A percentile compares a stretch with the other conserved stretches of the same genome.
Evolutionary conservation across 2,113 vertebrate genomes (phyloP).

Genomic region (Leucopsar rothschildi): DNA sequence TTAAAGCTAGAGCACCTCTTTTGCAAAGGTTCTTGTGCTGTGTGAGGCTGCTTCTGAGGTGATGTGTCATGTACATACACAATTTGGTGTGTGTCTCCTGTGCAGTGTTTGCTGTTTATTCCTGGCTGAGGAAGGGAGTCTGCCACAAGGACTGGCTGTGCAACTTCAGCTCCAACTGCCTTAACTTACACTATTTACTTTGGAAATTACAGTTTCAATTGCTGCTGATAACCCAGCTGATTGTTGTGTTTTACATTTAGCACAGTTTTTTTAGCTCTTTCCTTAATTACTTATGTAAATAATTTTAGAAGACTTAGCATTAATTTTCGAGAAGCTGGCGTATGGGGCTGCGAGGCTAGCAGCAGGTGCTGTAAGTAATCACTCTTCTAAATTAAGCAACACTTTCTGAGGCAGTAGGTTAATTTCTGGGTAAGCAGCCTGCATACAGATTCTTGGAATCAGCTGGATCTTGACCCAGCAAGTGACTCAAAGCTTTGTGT

Average conservation of each 20-base stretch:
- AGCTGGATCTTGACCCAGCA: neutral
- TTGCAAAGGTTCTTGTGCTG: neutral
- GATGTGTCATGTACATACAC: fast-evolving
- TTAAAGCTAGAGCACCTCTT: neutral
- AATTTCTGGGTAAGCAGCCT: conserved; percentile 24
- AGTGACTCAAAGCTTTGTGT: neutral
- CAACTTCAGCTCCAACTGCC: neutral
- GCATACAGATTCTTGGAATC: neutral
- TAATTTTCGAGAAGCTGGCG: neutral
- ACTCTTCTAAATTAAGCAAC: conserved; percentile 45
- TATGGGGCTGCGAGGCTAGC: neutral
- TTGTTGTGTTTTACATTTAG: neutral
- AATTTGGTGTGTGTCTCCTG: neutral
- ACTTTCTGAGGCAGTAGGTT: conserved; percentile 42
- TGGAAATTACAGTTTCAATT: conserved; percentile 7
- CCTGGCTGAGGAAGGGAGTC: neutral
- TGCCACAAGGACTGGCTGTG: neutral
- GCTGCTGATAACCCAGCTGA: conserved; percentile 18
- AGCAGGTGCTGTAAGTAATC: conserved; percentile 58
- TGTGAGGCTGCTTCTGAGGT: neutral
- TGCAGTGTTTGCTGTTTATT: neutral
- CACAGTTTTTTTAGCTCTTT: neutral
- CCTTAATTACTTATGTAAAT: conserved; percentile 44
- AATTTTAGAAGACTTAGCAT: neutral
- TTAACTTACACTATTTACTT: neutral